A percentile compares a stretch with the other conserved stretches of the same genome.
Conservation (phyloP, 1,140 invertebrate species). For the Orius insidiosus region DNA sequence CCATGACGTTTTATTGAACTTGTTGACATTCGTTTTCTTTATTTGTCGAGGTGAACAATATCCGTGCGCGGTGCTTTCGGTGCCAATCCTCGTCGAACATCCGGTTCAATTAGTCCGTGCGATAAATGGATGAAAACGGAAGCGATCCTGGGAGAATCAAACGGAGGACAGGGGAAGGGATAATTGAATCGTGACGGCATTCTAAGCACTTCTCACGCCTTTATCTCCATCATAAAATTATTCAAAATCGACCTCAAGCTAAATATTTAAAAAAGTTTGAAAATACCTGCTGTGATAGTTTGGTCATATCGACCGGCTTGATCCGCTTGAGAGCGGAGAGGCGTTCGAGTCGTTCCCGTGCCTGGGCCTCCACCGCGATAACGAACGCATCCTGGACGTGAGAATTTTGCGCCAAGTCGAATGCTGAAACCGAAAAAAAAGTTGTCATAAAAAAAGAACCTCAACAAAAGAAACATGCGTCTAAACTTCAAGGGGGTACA, state of each 20-base stretch:
- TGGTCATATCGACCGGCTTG: slow-evolving; percentile 87
- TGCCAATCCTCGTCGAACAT: too few relatives aligned
- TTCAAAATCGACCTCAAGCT: not conserved
- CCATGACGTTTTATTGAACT: too few relatives aligned
- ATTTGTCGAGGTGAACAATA: too few relatives aligned
- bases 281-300: slow-evolving; percentile 72
- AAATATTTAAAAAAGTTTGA: not conserved
- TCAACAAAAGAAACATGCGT: slow-evolving; percentile 5
- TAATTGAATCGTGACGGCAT: too few relatives aligned
- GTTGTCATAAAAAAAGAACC: not conserved
- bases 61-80: too few relatives aligned
- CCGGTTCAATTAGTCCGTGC: too few relatives aligned
- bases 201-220: too few relatives aligned
- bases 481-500: not conserved
- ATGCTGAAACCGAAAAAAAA: slow-evolving; percentile 44
- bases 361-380: slow-evolving; percentile 89
- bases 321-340: slow-evolving; percentile 78
- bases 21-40: too few relatives aligned
- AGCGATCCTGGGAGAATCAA: not conserved
- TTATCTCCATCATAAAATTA: too few relatives aligned
- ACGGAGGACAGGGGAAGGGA: too few relatives aligned
- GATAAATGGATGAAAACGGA: not conserved
- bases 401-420: slow-evolving; percentile 62
- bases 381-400: slow-evolving; percentile 93
- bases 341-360: slow-evolving; percentile 70